Percentiles rank a stretch among this genome's conserved stretches.
phyloP scores from a whole-genome alignment of 2,888 invertebrate species.

The Hemistola chrysoprasaria region DNA sequence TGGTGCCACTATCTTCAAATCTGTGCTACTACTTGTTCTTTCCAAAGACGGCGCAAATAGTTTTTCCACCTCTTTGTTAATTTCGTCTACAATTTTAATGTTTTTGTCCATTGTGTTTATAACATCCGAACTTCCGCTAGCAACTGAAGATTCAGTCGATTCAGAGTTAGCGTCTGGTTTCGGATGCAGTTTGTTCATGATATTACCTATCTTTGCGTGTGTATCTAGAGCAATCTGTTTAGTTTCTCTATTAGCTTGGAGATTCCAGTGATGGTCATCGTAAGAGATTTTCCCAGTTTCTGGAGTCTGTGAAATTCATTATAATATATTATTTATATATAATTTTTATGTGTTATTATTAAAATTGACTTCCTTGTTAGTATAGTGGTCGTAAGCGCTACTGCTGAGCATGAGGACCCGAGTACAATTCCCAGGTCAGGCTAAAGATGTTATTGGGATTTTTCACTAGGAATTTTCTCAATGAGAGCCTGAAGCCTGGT shows the following conservation, averaged over 20 bases:
- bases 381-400: no score
- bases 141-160: conserved; percentile 54
- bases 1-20: conserved; percentile 64
- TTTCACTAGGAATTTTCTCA: no score
- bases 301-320: conserved; percentile 47
- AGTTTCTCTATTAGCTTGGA: conserved; percentile 33
- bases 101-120: conserved; percentile 54
- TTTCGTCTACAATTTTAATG: conserved; percentile 52
- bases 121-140: conserved; percentile 64
- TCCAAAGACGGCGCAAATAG: conserved; percentile 65
- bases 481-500: no score
- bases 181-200: conserved; percentile 53
- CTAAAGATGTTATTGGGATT: no score
- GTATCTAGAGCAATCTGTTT: conserved; percentile 15
- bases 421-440: no score
- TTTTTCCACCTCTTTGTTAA: conserved; percentile 68
- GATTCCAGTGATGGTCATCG: conserved; percentile 58
- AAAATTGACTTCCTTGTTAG: no score
- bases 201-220: conserved; percentile 62
- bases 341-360: no score
- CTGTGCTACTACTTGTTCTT: conserved; percentile 69
- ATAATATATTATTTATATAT: no score
- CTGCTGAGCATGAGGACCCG: no score
- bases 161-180: conserved; percentile 55
- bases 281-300: conserved; percentile 60